phyloP scores from a whole-genome alignment of 1,140 invertebrate species.

The Eriocheir sinensis region DNA sequence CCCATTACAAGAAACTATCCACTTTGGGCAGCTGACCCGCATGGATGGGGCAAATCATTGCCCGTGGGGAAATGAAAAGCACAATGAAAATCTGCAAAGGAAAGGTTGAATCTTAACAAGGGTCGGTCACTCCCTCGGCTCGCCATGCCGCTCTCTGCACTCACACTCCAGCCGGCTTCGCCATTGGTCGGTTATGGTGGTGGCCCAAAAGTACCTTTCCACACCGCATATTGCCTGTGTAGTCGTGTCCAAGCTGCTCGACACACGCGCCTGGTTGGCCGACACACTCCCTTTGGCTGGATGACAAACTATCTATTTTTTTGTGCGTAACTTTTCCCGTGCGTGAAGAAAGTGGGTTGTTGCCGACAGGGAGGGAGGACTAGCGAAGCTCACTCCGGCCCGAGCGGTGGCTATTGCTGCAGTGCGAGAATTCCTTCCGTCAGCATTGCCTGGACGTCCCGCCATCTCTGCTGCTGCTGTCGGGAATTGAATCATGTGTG shows the following conservation, averaged over 20 bases:
- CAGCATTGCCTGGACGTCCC: neutral
- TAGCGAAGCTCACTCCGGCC: neutral
- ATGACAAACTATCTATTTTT: neutral
- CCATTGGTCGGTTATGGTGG: neutral
- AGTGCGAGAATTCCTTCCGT: neutral
- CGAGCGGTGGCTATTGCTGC: neutral
- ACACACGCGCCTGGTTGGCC: neutral
- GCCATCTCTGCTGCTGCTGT: neutral
- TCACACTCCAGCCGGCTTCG: neutral
- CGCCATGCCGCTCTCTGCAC: neutral
- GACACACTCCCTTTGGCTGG: neutral
- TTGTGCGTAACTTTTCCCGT: neutral
- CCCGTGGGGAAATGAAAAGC: no score
- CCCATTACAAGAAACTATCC: no score
- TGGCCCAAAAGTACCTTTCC: neutral
- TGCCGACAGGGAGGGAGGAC: neutral
- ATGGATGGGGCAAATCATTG: no score
- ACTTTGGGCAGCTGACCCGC: neutral
- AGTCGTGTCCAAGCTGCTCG: neutral
- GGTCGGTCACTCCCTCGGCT: neutral
- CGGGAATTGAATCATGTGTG: neutral
- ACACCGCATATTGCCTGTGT: neutral
- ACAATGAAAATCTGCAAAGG: neutral
- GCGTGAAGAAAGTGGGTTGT: conserved; percentile 2
- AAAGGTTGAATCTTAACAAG: neutral